Evolutionary conservation across 2,797 vertebrate genomes (phyloP).

Genomic region (Brotula barbata): DNA sequence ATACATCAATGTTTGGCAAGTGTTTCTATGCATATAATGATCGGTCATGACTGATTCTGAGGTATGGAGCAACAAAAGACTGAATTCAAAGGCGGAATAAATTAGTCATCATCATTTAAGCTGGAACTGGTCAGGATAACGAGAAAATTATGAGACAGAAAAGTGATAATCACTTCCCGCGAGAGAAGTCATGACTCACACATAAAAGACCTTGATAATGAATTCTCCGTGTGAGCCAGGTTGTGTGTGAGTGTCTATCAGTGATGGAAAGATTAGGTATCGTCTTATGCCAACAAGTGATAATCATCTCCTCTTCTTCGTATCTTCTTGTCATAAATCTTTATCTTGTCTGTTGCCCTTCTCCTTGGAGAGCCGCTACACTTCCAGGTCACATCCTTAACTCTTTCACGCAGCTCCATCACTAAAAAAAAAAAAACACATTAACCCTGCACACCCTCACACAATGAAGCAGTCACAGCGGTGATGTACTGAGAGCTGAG

Average conservation of each 20-base stretch:
- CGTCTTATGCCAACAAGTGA: slow-evolving; percentile 49
- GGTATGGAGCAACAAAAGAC: slow-evolving; percentile 13
- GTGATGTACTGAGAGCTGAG: background rate
- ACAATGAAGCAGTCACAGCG: slow-evolving; percentile 1
- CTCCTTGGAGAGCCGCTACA: slow-evolving; percentile 41
- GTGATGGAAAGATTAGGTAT: slow-evolving; percentile 52
- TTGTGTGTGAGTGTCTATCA: slow-evolving; percentile 9
- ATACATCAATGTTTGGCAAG: slow-evolving; percentile 34
- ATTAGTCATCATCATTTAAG: slow-evolving; percentile 37
- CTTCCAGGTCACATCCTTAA: slow-evolving; percentile 61
- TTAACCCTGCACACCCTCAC: slow-evolving; percentile 38
- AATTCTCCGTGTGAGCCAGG: slow-evolving; percentile 21
- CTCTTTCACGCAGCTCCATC: slow-evolving; percentile 20
- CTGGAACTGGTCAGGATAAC: slow-evolving; percentile 44
- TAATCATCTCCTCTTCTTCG: slow-evolving; percentile 51
- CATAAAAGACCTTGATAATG: slow-evolving; percentile 52
- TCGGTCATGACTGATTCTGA: slow-evolving; percentile 6
- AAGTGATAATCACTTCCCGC: slow-evolving; percentile 53
- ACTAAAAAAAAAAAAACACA: slow-evolving; percentile 13
- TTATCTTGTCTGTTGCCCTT: background rate
- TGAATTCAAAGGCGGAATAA: slow-evolving; percentile 28
- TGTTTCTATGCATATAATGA: slow-evolving; percentile 20
- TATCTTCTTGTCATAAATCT: slow-evolving; percentile 34
- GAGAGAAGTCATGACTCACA: slow-evolving; percentile 63
- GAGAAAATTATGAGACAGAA: slow-evolving; percentile 43